phyloP scores from a whole-genome alignment of 2,797 vertebrate genomes.

The Bothrops alternatus region DNA sequence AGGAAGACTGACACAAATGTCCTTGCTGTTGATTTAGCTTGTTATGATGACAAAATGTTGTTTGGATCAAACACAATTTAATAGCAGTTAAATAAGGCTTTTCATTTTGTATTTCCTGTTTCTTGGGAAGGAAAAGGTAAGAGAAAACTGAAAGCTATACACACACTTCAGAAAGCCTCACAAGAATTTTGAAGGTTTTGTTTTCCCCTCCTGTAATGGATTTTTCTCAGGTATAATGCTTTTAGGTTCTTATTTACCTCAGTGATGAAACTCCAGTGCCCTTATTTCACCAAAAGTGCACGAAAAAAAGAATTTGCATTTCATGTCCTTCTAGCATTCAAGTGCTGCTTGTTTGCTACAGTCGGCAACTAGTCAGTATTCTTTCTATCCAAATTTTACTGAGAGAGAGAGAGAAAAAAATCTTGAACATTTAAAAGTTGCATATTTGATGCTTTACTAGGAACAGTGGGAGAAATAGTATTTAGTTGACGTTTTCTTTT shows the following conservation, averaged over 20 bases:
- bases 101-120: conserved; percentile 44
- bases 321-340: neutral
- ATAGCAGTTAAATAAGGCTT: conserved; percentile 44
- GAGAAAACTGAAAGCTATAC: conserved; percentile 66
- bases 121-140: conserved; percentile 35
- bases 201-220: conserved; percentile 62
- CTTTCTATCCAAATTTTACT: neutral
- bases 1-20: conserved; percentile 67
- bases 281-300: neutral
- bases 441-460: neutral
- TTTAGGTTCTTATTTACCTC: conserved; percentile 51
- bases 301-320: neutral
- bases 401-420: neutral
- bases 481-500: neutral
- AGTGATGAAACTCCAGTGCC: neutral
- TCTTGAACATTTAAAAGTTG: neutral
- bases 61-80: conserved; percentile 42
- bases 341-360: neutral
- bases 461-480: neutral
- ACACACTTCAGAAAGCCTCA: conserved; percentile 61
- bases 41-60: conserved; percentile 62
- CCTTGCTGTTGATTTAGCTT: conserved; percentile 63
- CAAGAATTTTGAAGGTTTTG: conserved; percentile 59
- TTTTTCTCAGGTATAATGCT: conserved; percentile 55
- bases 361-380: neutral